phyloP scores from a whole-genome alignment of 2,888 invertebrate genomes.

The Pristionchus japonicus region DNA sequence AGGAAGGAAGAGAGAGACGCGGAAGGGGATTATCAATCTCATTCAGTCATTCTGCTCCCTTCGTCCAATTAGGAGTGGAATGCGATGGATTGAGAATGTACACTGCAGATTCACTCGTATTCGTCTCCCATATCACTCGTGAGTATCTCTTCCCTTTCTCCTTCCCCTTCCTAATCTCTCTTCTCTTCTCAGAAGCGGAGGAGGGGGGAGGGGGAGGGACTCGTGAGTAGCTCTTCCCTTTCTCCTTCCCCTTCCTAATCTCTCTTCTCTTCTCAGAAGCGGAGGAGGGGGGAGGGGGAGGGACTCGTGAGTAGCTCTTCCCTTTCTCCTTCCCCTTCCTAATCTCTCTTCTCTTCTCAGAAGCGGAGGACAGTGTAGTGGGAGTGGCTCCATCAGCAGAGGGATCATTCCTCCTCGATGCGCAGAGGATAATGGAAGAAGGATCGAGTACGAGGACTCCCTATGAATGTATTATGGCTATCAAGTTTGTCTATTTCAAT shows the following conservation, averaged over 20 bases:
- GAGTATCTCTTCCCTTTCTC: too few species aligned
- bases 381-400: conserved; percentile 55
- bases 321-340: too few species aligned
- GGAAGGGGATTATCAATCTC: not conserved
- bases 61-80: conserved; percentile 55
- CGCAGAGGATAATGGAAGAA: conserved; percentile 49
- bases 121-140: conserved; percentile 52
- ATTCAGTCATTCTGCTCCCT: conserved; percentile 34
- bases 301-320: too few species aligned
- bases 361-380: conserved; percentile 50
- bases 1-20: not conserved
- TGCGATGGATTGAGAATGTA: conserved; percentile 56
- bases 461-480: conserved; percentile 17
- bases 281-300: too few species aligned
- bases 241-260: too few species aligned
- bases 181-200: too few species aligned
- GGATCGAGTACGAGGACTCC: conserved; percentile 8
- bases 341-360: too few species aligned
- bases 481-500: not conserved
- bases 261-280: too few species aligned
- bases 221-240: too few species aligned
- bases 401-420: conserved; percentile 58
- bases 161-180: too few species aligned
- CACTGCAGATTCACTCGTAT: conserved; percentile 50
- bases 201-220: too few species aligned